Percentiles rank a stretch among this genome's conserved stretches.
These are phyloP conservation scores for Linnaemya vulpina DNA, from an alignment of 2,888 invertebrate species.

Conservation along the genomic window DNA sequence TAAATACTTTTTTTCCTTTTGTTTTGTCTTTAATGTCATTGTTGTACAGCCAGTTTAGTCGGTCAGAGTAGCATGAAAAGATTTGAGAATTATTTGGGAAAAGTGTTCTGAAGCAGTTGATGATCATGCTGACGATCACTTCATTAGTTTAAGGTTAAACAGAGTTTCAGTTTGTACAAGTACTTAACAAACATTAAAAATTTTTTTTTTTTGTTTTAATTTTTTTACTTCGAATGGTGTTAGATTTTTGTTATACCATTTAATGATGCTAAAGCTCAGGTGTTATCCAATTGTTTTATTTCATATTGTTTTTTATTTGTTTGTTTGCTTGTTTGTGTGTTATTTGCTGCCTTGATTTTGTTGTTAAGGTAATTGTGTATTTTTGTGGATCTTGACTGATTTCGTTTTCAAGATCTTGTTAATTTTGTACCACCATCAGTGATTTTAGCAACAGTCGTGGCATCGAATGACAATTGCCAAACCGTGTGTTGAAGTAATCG, in stretches of 20 bases:
- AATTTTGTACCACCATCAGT: background rate
- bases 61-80: conserved; percentile 1
- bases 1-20: conserved; percentile 1
- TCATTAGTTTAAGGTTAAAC: conserved; percentile 68
- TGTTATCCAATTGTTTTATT: conserved; percentile 45
- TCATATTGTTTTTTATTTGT: background rate
- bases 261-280: conserved; percentile 56
- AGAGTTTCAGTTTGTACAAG: conserved; percentile 50
- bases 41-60: conserved; percentile 23
- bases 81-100: conserved; percentile 21
- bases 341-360: conserved; percentile 10
- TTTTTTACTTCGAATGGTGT: conserved; percentile 58
- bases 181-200: conserved; percentile 46
- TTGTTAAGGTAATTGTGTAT: conserved; percentile 19
- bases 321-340: background rate
- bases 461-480: background rate
- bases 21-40: conserved; percentile 54
- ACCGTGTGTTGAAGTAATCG: background rate
- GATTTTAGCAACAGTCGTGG: background rate
- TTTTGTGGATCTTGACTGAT: background rate
- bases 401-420: background rate
- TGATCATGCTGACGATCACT: conserved; percentile 63
- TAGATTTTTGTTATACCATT: conserved; percentile 45
- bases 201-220: background rate
- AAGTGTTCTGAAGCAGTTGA: conserved; percentile 12